Conservation (phyloP, 2,888 invertebrate genomes). For the Allolobophora icterica region DNA sequence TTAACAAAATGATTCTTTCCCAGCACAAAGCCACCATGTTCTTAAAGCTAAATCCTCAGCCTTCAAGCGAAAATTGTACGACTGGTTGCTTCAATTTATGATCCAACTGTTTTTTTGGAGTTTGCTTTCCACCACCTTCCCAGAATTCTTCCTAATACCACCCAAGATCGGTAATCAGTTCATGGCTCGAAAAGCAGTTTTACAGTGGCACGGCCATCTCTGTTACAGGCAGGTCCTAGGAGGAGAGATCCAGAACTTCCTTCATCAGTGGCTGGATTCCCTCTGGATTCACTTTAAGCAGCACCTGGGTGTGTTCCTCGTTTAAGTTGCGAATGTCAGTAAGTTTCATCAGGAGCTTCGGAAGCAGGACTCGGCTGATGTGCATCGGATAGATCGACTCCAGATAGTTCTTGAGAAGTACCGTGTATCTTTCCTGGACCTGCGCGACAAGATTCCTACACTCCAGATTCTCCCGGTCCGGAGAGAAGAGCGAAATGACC, state of each 20-base stretch:
- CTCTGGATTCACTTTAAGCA: conserved; percentile 89
- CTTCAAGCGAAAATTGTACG: not conserved
- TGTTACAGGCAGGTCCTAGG: not conserved
- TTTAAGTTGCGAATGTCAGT: conserved; percentile 87
- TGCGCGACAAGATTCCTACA: conserved; percentile 60
- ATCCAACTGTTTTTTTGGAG: not conserved
- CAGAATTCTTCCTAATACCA: not conserved
- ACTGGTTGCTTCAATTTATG: not conserved
- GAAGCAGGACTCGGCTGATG: conserved; percentile 59
- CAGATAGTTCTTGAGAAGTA: conserved; percentile 60
- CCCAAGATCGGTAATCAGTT: not conserved
- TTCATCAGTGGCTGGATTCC: conserved; percentile 90
- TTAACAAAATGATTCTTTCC: not conserved
- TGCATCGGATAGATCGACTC: conserved; percentile 57
- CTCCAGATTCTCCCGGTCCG: conserved; percentile 77
- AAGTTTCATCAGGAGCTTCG: conserved; percentile 82
- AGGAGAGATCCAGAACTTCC: conserved; percentile 86
- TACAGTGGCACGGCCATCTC: not conserved
- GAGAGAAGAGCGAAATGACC: conserved; percentile 89
- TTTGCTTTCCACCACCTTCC: not conserved
- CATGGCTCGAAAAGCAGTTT: not conserved
- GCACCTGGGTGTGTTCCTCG: conserved; percentile 88
- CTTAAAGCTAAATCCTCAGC: not conserved
- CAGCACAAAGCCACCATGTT: not conserved
- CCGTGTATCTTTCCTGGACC: conserved; percentile 63